These are phyloP conservation scores for Pollachius pollachius DNA, from an alignment of 2,113 vertebrate genomes.

Conservation along the genomic window DNA sequence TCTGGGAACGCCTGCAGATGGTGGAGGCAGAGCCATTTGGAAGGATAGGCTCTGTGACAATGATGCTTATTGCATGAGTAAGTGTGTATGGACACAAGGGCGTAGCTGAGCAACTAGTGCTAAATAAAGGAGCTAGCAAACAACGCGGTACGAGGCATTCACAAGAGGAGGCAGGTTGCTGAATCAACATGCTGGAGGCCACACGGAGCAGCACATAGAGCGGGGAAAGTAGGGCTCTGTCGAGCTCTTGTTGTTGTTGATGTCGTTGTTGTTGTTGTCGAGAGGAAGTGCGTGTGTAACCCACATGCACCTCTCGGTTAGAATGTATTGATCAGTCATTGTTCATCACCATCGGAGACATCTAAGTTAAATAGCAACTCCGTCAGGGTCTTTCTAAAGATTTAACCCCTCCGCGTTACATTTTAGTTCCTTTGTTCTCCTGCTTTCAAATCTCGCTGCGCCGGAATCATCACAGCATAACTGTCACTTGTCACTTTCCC, in stretches of 20 bases:
- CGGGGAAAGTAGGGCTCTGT: background rate
- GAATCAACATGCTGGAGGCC: slow-evolving; percentile 18
- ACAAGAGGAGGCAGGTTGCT: slow-evolving; percentile 8
- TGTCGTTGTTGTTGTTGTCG: background rate
- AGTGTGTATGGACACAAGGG: slow-evolving; percentile 56
- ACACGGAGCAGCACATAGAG: background rate
- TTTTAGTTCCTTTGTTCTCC: slow-evolving; percentile 62
- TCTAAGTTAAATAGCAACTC: slow-evolving; percentile 52
- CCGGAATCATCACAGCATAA: slow-evolving; percentile 60
- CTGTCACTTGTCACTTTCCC: slow-evolving; percentile 75
- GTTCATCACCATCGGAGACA: slow-evolving; percentile 66
- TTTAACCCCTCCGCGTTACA: slow-evolving; percentile 54
- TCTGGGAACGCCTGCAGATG: slow-evolving; percentile 72
- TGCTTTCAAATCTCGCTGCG: slow-evolving; percentile 59
- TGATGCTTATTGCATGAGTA: slow-evolving; percentile 70
- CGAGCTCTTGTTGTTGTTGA: background rate
- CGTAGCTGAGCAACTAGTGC: slow-evolving; percentile 30
- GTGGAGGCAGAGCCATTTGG: slow-evolving; percentile 63
- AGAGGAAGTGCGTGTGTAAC: slow-evolving; percentile 53
- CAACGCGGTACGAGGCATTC: slow-evolving; percentile 10
- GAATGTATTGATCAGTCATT: slow-evolving; percentile 67
- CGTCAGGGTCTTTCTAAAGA: slow-evolving; percentile 56
- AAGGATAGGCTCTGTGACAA: slow-evolving; percentile 64
- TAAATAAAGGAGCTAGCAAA: slow-evolving; percentile 13
- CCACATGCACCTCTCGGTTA: slow-evolving; percentile 52